Base-by-base conservation (phyloP, 1,140 invertebrate genomes). In the Conus betulinus region DNA sequence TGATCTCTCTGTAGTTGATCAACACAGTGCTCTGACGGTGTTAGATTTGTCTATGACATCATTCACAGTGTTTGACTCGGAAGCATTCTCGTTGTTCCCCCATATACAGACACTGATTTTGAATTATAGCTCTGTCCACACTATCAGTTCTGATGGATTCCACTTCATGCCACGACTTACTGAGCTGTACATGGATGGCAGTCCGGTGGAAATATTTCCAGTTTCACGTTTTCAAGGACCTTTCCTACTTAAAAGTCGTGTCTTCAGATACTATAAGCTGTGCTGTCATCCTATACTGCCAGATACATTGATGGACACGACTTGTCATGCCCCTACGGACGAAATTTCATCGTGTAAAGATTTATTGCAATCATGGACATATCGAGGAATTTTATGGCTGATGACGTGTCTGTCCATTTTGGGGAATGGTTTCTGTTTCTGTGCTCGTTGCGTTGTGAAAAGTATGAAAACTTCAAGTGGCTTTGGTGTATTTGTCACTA, bases 281-380 rank as follows among this genome's bases (percentile, higher is more conserved):
- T 92, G 91, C 85, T n/a, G 91, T 87, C 52, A 39, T 20, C 83
- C 76, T 15, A 83, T 88, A n/a, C 60, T 63, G 3, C 84, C 87
- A 5, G 63, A 84, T 20, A 55, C 39, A 20, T 71, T 84, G 8
- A 51, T 60, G 23, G 17, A 15, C 3, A 13, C 55, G 13, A 53
- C 60, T 13, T 88, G 87, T n/a, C 63, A 85, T 27, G 82, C 87
- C 15, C 81, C 81, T 0, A 57, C 25, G 39, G 39, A 88, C 52
- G 81, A 88, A 76, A 84, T 92, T 39, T 91, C 91, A 17, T 92
- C 91, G 5, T 92, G 91, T 85, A 78, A 63, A 51, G 87, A 92
- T 57, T 60, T 92, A 52, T 86, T 92, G 63, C 39, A 81, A 25
- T 85, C 85, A 20, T 53, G 81, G 27, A 15, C 87, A n/a, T 85